These are phyloP conservation scores for Puffinus mauretanicus DNA, from an alignment of 2,113 vertebrate species.

Conservation along the genomic window DNA sequence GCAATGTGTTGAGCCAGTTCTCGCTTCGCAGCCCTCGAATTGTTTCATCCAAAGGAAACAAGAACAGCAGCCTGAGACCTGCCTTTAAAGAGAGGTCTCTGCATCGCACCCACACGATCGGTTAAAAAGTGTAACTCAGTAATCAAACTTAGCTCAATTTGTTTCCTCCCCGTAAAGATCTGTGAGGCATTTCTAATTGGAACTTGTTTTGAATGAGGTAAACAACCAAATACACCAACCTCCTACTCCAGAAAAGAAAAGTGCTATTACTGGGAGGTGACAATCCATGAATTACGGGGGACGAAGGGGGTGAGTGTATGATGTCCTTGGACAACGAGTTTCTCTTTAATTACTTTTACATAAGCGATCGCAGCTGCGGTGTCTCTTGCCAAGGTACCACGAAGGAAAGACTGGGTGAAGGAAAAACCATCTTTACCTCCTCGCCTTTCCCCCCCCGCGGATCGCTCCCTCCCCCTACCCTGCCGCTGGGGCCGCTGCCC, in stretches of 20 bases:
- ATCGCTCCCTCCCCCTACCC: neutral
- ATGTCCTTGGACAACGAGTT: neutral
- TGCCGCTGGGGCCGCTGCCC: neutral
- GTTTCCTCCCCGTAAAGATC: neutral
- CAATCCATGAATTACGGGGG: neutral
- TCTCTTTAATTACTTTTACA: neutral
- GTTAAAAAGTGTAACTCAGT: neutral
- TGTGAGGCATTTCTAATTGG: neutral
- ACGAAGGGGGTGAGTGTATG: too few species aligned
- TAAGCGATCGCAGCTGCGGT: neutral
- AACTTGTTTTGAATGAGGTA: neutral
- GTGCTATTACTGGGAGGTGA: neutral
- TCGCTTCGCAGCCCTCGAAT: neutral
- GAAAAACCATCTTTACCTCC: neutral
- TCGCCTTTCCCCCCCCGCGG: accelerated
- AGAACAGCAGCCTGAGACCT: neutral
- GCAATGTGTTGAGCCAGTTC: neutral
- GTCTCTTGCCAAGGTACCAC: neutral
- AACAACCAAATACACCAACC: neutral
- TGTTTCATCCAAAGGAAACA: neutral
- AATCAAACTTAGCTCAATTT: neutral
- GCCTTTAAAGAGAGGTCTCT: neutral
- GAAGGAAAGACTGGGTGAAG: neutral
- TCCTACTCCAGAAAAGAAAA: neutral
- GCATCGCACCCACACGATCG: neutral